A percentile compares a stretch with the other conserved stretches of the same genome.
These are phyloP conservation scores for Cathartes aura DNA, from an alignment of 2,113 vertebrate species.

Conservation along the genomic window DNA sequence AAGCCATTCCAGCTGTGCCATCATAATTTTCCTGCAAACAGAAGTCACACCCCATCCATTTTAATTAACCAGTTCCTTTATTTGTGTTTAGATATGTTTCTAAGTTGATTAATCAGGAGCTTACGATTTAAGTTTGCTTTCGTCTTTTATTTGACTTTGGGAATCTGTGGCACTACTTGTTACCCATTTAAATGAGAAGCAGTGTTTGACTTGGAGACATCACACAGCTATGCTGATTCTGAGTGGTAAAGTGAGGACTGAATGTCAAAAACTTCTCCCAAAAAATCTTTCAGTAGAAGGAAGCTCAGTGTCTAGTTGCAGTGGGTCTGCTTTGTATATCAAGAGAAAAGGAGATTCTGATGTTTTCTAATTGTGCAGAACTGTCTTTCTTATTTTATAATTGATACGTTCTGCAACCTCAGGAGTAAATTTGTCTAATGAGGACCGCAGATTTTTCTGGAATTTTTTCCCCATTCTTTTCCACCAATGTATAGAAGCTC, in stretches of 20 bases:
- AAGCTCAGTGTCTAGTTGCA: not conserved
- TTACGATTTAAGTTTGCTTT: not conserved
- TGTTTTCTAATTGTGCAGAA: not conserved
- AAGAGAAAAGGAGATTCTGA: not conserved
- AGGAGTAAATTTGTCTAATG: not conserved
- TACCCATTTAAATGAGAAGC: conserved; percentile 18
- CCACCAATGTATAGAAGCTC: not conserved
- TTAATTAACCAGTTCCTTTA: conserved; percentile 10
- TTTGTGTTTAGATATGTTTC: not conserved
- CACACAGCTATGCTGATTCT: not conserved
- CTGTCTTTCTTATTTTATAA: not conserved
- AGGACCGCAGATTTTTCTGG: not conserved
- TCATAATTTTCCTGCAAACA: not conserved
- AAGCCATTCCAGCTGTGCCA: not conserved
- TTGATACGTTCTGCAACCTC: not conserved
- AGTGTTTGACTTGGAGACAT: not conserved
- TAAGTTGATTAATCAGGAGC: not conserved
- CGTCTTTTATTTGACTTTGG: not conserved
- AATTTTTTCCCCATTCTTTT: not conserved
- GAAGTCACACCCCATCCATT: not conserved
- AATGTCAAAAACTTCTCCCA: not conserved
- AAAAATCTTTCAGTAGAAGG: not conserved
- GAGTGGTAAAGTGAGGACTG: not conserved
- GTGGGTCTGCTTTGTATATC: not conserved
- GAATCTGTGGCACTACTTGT: not conserved